Evolutionary conservation across 2,888 invertebrate genomes (phyloP).

Genomic region (Pandemis cinnamomeana): DNA sequence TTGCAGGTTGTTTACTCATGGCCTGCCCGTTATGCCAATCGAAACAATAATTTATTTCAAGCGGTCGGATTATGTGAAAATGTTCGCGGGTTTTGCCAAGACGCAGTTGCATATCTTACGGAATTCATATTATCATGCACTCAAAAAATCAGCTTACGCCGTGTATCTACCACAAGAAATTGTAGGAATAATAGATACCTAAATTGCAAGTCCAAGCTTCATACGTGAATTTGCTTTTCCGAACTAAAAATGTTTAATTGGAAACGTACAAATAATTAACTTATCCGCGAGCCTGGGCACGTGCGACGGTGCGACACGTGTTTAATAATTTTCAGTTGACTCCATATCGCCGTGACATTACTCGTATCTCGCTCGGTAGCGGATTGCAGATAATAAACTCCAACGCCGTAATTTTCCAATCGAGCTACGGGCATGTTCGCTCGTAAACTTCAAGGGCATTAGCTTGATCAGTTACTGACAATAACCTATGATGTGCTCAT

Average conservation of each 20-base stretch:
- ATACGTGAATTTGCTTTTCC: neutral
- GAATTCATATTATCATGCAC: neutral
- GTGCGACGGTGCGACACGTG: neutral
- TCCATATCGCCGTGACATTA: neutral
- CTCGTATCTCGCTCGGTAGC: slow-evolving; percentile 2
- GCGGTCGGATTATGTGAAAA: neutral
- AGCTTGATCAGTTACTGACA: neutral
- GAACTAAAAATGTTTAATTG: neutral
- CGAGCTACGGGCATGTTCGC: neutral
- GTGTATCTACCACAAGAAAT: neutral
- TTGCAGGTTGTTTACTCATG: slow-evolving; percentile 11
- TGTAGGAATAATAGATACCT: neutral
- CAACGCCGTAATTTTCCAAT: slow-evolving; percentile 12
- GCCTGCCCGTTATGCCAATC: neutral
- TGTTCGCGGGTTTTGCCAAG: slow-evolving; percentile 3
- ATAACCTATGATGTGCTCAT: neutral
- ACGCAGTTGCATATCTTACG: neutral
- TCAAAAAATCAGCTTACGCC: neutral
- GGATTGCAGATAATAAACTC: slow-evolving; percentile 13
- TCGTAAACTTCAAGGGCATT: neutral
- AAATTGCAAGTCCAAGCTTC: neutral
- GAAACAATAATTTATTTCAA: slow-evolving; percentile 5
- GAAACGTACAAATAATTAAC: neutral
- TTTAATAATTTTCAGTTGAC: slow-evolving; percentile 2
- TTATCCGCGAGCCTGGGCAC: neutral